Conservation (phyloP, 2,888 invertebrate species). For the Hirudinaria manillensis region DNA sequence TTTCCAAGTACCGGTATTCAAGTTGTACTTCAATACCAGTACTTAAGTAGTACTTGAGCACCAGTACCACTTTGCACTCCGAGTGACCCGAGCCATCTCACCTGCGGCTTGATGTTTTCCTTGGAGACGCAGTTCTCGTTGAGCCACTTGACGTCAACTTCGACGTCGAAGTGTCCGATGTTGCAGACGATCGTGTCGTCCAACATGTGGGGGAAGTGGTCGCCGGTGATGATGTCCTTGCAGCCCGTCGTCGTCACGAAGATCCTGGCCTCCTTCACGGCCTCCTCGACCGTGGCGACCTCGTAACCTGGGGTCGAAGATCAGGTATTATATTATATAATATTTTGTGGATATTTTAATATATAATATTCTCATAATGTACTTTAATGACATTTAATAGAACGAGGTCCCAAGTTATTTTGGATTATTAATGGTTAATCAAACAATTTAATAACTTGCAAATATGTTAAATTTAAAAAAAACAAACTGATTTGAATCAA, state of each 20-base stretch:
- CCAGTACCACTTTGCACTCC: no score
- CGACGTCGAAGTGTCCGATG: slow-evolving; percentile 98
- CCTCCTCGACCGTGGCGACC: slow-evolving; percentile 92
- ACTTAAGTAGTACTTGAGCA: no score
- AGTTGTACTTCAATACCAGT: no score
- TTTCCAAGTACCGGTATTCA: no score
- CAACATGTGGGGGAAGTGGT: slow-evolving; percentile 83
- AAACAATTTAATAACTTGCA: neutral
- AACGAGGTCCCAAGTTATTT: neutral
- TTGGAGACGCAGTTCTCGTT: slow-evolving; percentile 80
- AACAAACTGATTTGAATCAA: no score
- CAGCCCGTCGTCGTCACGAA: slow-evolving; percentile 98
- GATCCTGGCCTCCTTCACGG: slow-evolving; percentile 79
- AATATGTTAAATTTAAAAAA: no score
- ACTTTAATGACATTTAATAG: neutral
- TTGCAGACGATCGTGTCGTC: slow-evolving; percentile 97
- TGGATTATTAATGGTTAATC: neutral
- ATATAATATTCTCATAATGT: neutral
- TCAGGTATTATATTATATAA: neutral
- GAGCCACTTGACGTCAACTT: slow-evolving; percentile 92
- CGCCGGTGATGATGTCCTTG: slow-evolving; percentile 77
- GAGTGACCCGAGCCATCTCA: no score
- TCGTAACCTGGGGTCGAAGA: slow-evolving; percentile 55
- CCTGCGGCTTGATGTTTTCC: slow-evolving; percentile 91
- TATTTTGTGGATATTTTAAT: neutral